Percentiles rank a stretch among this genome's conserved stretches.
phyloP scores from a whole-genome alignment of 2,113 vertebrate genomes.

The Tricholaema leucomelas region DNA sequence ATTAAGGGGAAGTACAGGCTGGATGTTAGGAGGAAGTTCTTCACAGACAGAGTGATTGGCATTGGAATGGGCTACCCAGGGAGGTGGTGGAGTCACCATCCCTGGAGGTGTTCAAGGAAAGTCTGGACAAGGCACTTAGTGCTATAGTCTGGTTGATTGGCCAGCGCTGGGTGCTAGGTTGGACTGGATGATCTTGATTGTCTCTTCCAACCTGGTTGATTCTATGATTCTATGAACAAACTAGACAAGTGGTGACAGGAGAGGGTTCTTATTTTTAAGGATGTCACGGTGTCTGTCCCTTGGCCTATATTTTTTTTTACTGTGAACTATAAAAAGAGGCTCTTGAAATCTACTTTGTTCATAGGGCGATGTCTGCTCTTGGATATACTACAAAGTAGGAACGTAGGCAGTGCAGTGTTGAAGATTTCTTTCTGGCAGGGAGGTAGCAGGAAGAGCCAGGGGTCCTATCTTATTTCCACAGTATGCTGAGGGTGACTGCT shows the following conservation, averaged over 20 bases:
- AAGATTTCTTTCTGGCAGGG: neutral
- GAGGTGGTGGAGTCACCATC: too few species aligned
- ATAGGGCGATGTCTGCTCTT: neutral
- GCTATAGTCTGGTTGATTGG: too few species aligned
- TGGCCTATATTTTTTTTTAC: neutral
- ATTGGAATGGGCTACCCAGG: too few species aligned
- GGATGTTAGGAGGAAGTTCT: too few species aligned
- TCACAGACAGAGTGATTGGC: too few species aligned
- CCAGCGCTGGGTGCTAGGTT: too few species aligned
- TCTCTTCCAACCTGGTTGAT: too few species aligned
- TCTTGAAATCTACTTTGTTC: neutral
- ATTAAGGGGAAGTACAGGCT: too few species aligned
- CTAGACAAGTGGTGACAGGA: neutral
- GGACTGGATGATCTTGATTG: too few species aligned
- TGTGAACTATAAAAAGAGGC: neutral
- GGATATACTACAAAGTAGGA: fast-evolving
- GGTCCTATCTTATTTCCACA: neutral
- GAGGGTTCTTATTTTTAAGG: neutral
- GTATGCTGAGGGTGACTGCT: neutral
- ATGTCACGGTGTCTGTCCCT: neutral
- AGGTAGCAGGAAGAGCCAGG: neutral
- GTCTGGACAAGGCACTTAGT: too few species aligned
- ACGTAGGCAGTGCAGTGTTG: neutral
- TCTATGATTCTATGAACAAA: too few species aligned
- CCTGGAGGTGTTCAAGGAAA: too few species aligned